These are phyloP conservation scores for Neodon shergylaensis DNA, from an alignment of 2,113 vertebrate genomes.

Conservation along the genomic window DNA sequence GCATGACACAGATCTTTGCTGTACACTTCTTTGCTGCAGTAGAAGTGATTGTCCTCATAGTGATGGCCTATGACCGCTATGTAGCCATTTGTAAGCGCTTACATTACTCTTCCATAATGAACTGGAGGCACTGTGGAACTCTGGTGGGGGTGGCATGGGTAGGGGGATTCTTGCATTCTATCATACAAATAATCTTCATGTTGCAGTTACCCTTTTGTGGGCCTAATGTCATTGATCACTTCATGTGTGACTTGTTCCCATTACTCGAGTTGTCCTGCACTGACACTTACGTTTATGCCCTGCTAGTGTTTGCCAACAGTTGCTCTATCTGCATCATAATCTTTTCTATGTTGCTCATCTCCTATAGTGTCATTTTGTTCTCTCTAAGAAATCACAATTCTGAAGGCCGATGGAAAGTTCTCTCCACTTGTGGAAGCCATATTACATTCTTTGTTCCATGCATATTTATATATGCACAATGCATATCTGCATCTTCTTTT, in stretches of 20 bases:
- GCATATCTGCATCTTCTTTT: neutral
- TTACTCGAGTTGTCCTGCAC: neutral
- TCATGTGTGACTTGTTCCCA: neutral
- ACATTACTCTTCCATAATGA: neutral
- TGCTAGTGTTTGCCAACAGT: conserved; percentile 64
- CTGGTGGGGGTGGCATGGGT: neutral
- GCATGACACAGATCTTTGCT: neutral
- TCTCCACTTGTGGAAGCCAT: conserved; percentile 71
- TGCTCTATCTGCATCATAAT: neutral
- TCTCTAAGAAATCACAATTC: conserved; percentile 27
- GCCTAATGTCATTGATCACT: neutral
- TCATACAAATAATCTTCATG: neutral
- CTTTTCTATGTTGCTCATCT: conserved; percentile 54
- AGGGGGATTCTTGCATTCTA: neutral
- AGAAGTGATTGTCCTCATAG: neutral
- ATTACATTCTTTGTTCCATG: conserved; percentile 55
- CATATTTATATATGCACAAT: conserved; percentile 19
- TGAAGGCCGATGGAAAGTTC: conserved; percentile 36
- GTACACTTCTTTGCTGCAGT: neutral
- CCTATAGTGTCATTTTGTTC: conserved; percentile 57
- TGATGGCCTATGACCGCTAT: neutral
- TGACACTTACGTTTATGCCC: neutral
- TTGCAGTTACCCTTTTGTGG: neutral
- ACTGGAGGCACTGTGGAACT: neutral
- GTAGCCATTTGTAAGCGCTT: neutral